Base-by-base conservation (phyloP, 2,797 vertebrate species). In the Hirundo rustica region DNA sequence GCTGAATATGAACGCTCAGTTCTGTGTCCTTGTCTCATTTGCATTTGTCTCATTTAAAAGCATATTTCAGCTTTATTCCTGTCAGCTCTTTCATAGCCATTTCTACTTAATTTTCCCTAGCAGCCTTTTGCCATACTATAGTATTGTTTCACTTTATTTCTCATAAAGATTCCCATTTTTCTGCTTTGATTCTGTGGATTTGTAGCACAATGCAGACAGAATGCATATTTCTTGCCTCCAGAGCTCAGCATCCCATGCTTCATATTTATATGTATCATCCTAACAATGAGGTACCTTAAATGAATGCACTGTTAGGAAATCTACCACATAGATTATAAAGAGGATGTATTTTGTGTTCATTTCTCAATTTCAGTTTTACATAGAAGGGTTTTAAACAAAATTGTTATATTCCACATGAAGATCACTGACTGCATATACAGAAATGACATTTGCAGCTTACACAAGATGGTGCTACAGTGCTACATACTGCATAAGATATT, bases 401-500 rank as follows among this genome's bases (percentile, higher is more conserved):
- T 36, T 61, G 18, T 70, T 71, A 29, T 1, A 81, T 51, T 60
- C 38, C 65, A 61, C 3, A 9, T 22, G 38, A 88, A 71, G 77
- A 54, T 16, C 23, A 7, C 29, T 68, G 48, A 93, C 70, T 61
- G 30, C 61, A 22, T 51, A 48, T 12, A 67, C 3, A 74, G 38
- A 92, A 94, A 88, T 19, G 5, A 85, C 81, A 50, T 89, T 77
- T 95, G 68, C 58, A 94, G 85, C 93, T 96, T 95, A 96, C 96
- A 97, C 97, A 96, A 97, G 97, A 97, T 95, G 96, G 96, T 96
- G 97, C 97, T 96, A 71, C 93, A 93, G 96, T 83, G 89, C 96
- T 96, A 79, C 75, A 86, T 26, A 92, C 53, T 76, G 89, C 45
- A 26, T 3, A 53, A 11, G 36, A 79, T 48, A n/a, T 19, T 16